These are phyloP conservation scores for Passer domesticus DNA, from an alignment of 2,113 vertebrate species.

Conservation along the genomic window DNA sequence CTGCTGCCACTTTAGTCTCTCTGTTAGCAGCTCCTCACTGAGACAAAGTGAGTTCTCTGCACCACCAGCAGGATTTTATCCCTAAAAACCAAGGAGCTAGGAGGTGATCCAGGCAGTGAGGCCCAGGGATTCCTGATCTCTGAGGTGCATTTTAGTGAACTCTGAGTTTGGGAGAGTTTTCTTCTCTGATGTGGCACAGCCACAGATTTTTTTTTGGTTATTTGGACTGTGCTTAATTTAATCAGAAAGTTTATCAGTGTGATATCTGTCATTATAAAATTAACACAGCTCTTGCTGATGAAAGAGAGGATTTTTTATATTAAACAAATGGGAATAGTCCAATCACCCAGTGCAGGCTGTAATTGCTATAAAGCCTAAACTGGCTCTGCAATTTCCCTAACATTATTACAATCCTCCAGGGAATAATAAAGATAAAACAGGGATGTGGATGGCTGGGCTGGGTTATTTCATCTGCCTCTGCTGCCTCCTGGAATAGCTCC, in stretches of 20 bases:
- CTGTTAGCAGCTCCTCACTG: background rate
- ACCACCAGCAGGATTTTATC: background rate
- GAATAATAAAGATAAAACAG: slow-evolving; percentile 30
- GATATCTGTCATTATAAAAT: background rate
- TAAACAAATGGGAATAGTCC: background rate
- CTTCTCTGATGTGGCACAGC: background rate
- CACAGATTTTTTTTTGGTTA: background rate
- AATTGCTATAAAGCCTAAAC: slow-evolving; percentile 1
- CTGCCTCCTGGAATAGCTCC: background rate
- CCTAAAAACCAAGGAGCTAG: background rate
- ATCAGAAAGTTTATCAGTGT: background rate
- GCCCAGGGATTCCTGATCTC: background rate
- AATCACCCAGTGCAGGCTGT: background rate
- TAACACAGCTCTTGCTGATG: background rate
- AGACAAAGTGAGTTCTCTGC: background rate
- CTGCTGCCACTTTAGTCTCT: background rate
- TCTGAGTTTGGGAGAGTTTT: background rate
- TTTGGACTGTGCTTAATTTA: background rate
- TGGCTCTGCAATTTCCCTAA: slow-evolving; percentile 36
- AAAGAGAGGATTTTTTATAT: background rate
- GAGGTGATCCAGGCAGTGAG: background rate
- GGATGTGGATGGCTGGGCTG: slow-evolving; percentile 33
- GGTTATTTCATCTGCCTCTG: background rate
- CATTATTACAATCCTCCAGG: background rate
- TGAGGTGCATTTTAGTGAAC: background rate